phyloP scores from a whole-genome alignment of 1,140 invertebrate genomes.

The honey bee (Apis mellifera) region Amel_HAv3.1 CM009936.2:2554501-2555000 shows the following conservation, averaged over 20 bases:
- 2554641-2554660: background rate
- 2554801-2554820: background rate
- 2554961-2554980: background rate
- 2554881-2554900: constrained; percentile 14
- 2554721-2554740: background rate
- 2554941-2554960: background rate
- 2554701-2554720: background rate
- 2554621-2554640: background rate
- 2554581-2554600: too few species aligned
- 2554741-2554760: background rate
- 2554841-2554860: background rate
- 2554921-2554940: background rate
- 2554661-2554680: background rate
- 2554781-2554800: background rate
- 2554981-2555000: background rate
- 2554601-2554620: too few species aligned
- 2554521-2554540: too few species aligned
- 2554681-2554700: background rate
- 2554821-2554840: background rate
- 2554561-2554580: too few species aligned
- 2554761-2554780: background rate
- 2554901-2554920: background rate
- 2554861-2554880: constrained; percentile 13
- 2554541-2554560: too few species aligned
- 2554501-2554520: too few species aligned